Evolutionary conservation across 1,140 invertebrate species (phyloP), one percentile per base, ranked within the genome.

Genomic region (Campoletis sonorensis): DNA sequence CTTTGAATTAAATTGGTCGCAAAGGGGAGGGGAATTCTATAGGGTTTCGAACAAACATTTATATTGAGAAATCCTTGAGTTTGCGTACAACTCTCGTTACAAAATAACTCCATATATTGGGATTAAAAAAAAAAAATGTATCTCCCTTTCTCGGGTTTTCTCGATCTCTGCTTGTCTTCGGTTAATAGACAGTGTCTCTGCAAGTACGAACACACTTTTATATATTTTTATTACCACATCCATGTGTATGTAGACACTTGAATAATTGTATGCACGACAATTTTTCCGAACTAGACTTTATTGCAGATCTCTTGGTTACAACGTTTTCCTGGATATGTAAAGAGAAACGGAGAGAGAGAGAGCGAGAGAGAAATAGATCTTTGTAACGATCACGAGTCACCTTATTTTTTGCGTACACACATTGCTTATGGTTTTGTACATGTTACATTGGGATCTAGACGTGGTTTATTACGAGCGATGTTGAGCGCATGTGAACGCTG

Each of bases 391-490:
- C 76, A 78, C 76, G 76, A 78, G 76, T 78, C 79, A 70, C 72
- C 73, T 77, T 83, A n/a, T n/a, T 75, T 79, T 70, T 70, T 75
- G 71, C 72, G 78, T 68, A 76, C 71, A 77, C 21, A 81, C 80
- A 70, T 79, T 77, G 58, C 72, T 26, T 26, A 30, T 45, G 49
- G 18, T 77, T 67, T 33, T 70, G 77, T 79, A 80, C 70, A 76
- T 83, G 85, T 83, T 84, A 88, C 84, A 78, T 40, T n/a, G 11
- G 8, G 18, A 67, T 67, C 76, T n/a, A 70, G 82, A 83, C 79
- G 83, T 86, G 84, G 82, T 88, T 87, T 88, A 87, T 85, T 84
- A 88, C 84, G 81, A 84, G 67, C 81, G 64, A 54, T 77, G 73
- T 80, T 67, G 67, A 54, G 54, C 23, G 37, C 58, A 64, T 30